These are phyloP conservation scores for Apodemia zela DNA, from an alignment of 2,888 invertebrate species.

Conservation along the genomic window DNA sequence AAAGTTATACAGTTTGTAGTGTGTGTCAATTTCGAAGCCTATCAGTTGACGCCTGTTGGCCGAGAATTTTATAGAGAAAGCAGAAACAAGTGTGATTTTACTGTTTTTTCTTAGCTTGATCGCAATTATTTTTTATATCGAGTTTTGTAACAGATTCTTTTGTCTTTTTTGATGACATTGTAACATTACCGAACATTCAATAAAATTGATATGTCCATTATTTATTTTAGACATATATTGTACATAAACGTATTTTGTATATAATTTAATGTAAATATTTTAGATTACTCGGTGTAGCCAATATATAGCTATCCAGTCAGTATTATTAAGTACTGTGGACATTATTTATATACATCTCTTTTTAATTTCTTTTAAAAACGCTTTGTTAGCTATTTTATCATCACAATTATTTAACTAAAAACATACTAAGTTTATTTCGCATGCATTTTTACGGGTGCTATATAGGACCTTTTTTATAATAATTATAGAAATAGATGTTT, in stretches of 20 bases:
- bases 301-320: conserved; percentile 55
- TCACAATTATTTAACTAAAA: conserved; percentile 27
- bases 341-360: conserved; percentile 25
- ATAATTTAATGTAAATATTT: conserved; percentile 68
- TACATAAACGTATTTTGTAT: conserved; percentile 70
- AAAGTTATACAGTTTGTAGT: conserved; percentile 73
- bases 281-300: conserved; percentile 50
- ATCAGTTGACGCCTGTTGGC: conserved; percentile 47
- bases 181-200: conserved; percentile 56
- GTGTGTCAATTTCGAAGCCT: conserved; percentile 75
- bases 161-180: conserved; percentile 43
- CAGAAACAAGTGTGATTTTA: conserved; percentile 1
- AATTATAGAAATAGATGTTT: conserved; percentile 24
- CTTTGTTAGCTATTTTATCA: conserved; percentile 26
- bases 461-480: conserved; percentile 19
- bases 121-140: not conserved
- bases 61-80: not conserved
- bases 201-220: conserved; percentile 72
- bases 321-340: conserved; percentile 61
- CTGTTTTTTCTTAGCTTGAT: not conserved
- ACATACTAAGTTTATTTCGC: conserved; percentile 24
- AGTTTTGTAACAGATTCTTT: conserved; percentile 7
- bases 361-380: conserved; percentile 25
- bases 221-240: conserved; percentile 70
- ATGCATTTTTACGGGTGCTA: conserved; percentile 34